Evolutionary conservation across 2,888 invertebrate species (phyloP).

Genomic region (Tinea pellionella): DNA sequence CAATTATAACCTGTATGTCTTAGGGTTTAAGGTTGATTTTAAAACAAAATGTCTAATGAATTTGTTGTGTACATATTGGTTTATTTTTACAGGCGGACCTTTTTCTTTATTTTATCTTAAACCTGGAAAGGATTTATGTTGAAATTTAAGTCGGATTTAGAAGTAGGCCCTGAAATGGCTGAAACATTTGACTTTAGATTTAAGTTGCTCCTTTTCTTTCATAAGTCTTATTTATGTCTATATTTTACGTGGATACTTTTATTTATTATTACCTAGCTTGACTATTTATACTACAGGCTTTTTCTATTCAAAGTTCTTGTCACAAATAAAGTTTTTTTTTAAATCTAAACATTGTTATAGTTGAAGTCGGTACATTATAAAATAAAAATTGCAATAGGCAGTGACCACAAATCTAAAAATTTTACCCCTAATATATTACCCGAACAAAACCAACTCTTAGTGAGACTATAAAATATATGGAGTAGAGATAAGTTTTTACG

Average conservation of each 20-base stretch:
- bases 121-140: not conserved
- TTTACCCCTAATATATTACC: not conserved
- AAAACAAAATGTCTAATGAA: not conserved
- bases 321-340: too few relatives aligned
- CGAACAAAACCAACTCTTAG: not conserved
- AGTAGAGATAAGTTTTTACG: slow-evolving; percentile 5
- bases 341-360: too few relatives aligned
- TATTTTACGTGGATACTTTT: not conserved
- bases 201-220: not conserved
- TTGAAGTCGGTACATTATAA: too few relatives aligned
- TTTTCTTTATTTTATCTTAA: slow-evolving; percentile 5
- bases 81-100: not conserved
- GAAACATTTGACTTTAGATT: not conserved
- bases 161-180: not conserved
- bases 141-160: slow-evolving; percentile 5
- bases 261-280: too few relatives aligned
- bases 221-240: not conserved
- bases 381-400: too few relatives aligned
- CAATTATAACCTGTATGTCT: not conserved
- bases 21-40: not conserved
- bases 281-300: too few relatives aligned
- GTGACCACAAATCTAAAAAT: not conserved
- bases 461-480: slow-evolving; percentile 1
- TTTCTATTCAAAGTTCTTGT: too few relatives aligned
- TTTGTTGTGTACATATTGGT: not conserved